A percentile compares a stretch with the other conserved stretches of the same genome.
phyloP scores from a whole-genome alignment of 2,888 invertebrate species.

The Plebejus anna region DNA sequence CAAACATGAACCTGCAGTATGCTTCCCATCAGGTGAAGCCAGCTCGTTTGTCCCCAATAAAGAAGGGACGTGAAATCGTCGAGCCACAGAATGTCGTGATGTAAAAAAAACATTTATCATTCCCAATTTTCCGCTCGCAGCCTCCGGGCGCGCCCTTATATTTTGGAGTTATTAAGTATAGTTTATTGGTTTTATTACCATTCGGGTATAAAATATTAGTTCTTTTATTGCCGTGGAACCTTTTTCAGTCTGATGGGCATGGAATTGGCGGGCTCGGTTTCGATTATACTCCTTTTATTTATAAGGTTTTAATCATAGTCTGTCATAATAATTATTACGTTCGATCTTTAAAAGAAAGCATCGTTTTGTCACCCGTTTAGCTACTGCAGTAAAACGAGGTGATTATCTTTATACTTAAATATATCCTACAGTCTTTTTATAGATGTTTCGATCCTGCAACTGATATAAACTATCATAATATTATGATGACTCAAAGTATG shows the following conservation, averaged over 20 bases:
- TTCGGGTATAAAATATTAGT: slow-evolving; percentile 24
- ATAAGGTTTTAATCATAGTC: not conserved
- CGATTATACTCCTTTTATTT: not conserved
- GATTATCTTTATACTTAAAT: too few species aligned
- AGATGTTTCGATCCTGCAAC: too few species aligned
- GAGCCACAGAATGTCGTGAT: slow-evolving; percentile 61
- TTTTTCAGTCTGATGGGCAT: slow-evolving; percentile 16
- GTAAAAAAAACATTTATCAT: slow-evolving; percentile 65
- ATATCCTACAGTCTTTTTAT: too few species aligned
- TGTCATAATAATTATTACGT: too few species aligned
- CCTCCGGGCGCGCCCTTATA: slow-evolving; percentile 30
- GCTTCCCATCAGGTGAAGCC: not conserved
- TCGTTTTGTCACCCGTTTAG: too few species aligned
- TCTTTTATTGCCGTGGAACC: slow-evolving; percentile 24
- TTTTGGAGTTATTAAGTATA: slow-evolving; percentile 21
- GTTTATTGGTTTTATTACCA: slow-evolving; percentile 28
- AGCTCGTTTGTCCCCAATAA: not conserved
- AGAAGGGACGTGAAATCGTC: slow-evolving; percentile 49
- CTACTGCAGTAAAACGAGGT: too few species aligned
- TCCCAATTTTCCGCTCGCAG: slow-evolving; percentile 55
- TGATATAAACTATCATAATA: too few species aligned
- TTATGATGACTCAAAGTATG: too few species aligned
- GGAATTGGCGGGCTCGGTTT: not conserved
- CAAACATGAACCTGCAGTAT: not conserved
- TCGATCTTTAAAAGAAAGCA: too few species aligned